Conservation (phyloP, 1,140 invertebrate species). For the Diachasma alloeum region DNA sequence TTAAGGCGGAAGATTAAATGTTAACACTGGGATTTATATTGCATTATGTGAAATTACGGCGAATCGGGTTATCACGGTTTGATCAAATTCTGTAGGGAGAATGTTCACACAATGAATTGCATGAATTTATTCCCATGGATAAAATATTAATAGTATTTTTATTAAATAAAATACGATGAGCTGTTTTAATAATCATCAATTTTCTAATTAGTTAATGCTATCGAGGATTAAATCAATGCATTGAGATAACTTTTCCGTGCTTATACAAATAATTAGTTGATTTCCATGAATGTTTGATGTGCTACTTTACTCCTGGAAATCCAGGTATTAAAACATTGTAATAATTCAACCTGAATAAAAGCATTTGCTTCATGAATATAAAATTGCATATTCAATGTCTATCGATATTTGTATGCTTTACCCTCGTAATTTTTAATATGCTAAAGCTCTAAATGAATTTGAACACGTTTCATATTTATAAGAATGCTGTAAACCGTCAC, state of each 20-base stretch:
- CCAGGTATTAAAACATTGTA: background rate
- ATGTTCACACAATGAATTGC: background rate
- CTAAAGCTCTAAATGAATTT: too few relatives aligned
- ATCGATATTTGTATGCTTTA: too few relatives aligned
- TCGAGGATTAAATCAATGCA: background rate
- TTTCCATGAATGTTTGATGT: background rate
- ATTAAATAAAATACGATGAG: too few relatives aligned
- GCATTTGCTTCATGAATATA: too few relatives aligned
- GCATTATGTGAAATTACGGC: background rate
- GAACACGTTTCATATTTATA: too few relatives aligned
- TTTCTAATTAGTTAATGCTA: background rate
- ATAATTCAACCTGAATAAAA: background rate
- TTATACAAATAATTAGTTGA: background rate
- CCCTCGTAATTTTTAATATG: too few relatives aligned
- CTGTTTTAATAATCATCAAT: too few relatives aligned
- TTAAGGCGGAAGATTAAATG: slow-evolving; percentile 53
- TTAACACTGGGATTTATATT: slow-evolving; percentile 24
- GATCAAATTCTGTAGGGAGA: background rate
- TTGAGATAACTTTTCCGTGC: background rate
- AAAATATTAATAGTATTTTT: background rate
- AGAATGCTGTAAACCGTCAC: too few relatives aligned
- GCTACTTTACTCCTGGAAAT: background rate
- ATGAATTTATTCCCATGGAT: background rate
- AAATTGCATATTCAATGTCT: too few relatives aligned
- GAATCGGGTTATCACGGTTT: background rate